Conservation (phyloP, 2,113 vertebrate genomes). For the Tretioscincus oriximinensis region DNA sequence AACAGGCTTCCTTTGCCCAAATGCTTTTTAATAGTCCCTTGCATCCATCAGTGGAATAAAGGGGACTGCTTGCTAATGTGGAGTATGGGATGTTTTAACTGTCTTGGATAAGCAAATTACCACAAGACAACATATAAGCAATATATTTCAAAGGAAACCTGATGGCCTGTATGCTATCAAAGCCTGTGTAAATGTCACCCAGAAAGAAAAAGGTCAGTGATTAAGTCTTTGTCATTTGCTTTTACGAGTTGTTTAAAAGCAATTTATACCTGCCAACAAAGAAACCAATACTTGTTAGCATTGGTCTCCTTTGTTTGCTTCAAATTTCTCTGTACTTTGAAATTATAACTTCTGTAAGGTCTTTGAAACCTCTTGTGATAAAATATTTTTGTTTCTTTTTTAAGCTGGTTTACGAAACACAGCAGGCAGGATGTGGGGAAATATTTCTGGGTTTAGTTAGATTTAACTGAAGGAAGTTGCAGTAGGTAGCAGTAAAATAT, state of each 20-base stretch:
- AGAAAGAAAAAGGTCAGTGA: not conserved
- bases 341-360: not conserved
- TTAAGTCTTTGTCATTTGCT: not conserved
- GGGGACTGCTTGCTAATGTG: not conserved
- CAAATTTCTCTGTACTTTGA: not conserved
- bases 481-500: not conserved
- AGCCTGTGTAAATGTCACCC: not conserved
- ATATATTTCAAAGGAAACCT: not conserved
- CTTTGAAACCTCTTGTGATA: not conserved
- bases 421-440: slow-evolving; percentile 59
- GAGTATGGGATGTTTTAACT: not conserved
- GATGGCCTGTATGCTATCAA: not conserved
- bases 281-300: not conserved
- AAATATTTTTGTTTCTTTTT: not conserved
- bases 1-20: too few species aligned
- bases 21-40: too few species aligned
- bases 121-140: not conserved
- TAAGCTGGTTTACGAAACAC: slow-evolving; percentile 11
- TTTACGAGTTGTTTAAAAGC: not conserved
- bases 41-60: too few species aligned
- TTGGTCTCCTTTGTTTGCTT: not conserved
- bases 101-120: not conserved
- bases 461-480: slow-evolving; percentile 35
- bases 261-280: not conserved
- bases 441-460: not conserved